phyloP scores from a whole-genome alignment of 1,140 invertebrate genomes.

The Copidosoma floridanum region DNA sequence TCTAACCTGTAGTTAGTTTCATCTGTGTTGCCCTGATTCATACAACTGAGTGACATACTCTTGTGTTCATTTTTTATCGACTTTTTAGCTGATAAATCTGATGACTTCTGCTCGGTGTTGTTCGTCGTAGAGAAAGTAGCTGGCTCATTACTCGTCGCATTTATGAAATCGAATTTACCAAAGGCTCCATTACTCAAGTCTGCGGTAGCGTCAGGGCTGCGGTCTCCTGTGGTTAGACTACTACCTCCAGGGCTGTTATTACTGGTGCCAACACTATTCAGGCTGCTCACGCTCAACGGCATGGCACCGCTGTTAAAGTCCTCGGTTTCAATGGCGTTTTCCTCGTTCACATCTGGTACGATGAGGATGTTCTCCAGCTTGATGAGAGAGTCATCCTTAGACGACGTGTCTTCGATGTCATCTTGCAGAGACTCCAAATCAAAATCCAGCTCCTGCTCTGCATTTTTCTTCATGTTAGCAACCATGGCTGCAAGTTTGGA shows the following conservation, averaged over 20 bases:
- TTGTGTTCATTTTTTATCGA: slow-evolving; percentile 30
- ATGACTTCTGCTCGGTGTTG: no score
- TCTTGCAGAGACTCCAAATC: slow-evolving; percentile 29
- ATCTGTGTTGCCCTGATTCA: slow-evolving; percentile 36
- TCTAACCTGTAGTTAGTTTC: slow-evolving; percentile 49
- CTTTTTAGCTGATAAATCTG: no score
- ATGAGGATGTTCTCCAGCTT: slow-evolving; percentile 44
- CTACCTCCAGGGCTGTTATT: not conserved
- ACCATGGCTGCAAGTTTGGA: slow-evolving; percentile 53
- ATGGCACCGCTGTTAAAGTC: not conserved
- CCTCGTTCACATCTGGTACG: slow-evolving; percentile 29
- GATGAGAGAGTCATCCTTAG: slow-evolving; percentile 30
- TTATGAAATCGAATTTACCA: slow-evolving; percentile 4
- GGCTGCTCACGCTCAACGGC: slow-evolving; percentile 9
- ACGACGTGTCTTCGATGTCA: slow-evolving; percentile 23
- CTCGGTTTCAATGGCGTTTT: not conserved
- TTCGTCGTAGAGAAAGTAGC: no score
- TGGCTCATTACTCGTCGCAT: not conserved
- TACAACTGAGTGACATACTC: slow-evolving; percentile 47
- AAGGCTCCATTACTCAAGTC: not conserved
- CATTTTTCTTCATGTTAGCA: slow-evolving; percentile 45
- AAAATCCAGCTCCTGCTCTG: slow-evolving; percentile 27
- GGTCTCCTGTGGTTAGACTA: not conserved
- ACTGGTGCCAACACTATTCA: not conserved
- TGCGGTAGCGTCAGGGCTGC: not conserved